These are phyloP conservation scores for Sebastiscus tertius DNA, from an alignment of 2,797 vertebrate species.

Conservation along the genomic window DNA sequence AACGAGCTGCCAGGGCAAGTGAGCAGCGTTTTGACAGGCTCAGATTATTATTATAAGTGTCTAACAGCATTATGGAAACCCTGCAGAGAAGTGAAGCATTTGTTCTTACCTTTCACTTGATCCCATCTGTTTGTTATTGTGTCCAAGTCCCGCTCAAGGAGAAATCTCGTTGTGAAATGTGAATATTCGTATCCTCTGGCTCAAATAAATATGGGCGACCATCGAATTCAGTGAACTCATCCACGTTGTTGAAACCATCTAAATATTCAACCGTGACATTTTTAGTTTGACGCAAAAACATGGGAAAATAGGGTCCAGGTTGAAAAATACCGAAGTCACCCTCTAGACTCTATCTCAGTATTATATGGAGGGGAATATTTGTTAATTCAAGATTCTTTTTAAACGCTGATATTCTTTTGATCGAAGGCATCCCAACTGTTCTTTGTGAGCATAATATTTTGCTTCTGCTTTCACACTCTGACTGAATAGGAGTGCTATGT, in stretches of 20 bases:
- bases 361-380: background rate
- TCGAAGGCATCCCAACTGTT: background rate
- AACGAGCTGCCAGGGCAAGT: too few species aligned
- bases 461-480: constrained; percentile 1
- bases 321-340: background rate
- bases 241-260: background rate
- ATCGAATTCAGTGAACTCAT: background rate
- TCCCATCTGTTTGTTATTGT: background rate
- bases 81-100: background rate
- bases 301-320: background rate
- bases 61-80: fast-evolving
- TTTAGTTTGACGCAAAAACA: background rate
- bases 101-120: background rate
- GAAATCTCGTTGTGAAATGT: background rate
- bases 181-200: background rate
- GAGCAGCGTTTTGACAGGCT: background rate
- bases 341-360: background rate
- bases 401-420: background rate
- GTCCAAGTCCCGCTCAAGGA: background rate
- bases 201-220: background rate
- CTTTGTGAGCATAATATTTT: constrained; percentile 7
- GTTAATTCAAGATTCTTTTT: background rate
- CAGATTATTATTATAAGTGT: background rate
- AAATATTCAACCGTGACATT: background rate
- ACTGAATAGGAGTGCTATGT: constrained; percentile 3